phyloP scores from a whole-genome alignment of 2,888 invertebrate species.

The Formica aserva region DNA sequence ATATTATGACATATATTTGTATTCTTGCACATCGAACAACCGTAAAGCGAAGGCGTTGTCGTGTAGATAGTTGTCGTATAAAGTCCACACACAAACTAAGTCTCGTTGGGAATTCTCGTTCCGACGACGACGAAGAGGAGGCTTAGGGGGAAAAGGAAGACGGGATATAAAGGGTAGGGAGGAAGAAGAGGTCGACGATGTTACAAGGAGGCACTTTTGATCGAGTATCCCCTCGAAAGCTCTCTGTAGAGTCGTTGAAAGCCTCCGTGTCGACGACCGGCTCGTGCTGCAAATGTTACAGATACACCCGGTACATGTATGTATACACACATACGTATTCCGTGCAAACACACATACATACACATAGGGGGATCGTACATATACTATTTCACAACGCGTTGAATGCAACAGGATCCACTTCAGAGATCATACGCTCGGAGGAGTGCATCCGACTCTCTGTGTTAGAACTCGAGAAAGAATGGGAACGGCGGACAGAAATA shows the following conservation, averaged over 20 bases:
- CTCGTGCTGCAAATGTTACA: conserved; percentile 38
- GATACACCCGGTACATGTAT: neutral
- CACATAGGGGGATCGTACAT: neutral
- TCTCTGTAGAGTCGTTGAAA: conserved; percentile 73
- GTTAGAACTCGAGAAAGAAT: conserved; percentile 22
- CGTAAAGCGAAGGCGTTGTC: neutral
- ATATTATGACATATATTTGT: conserved; percentile 9
- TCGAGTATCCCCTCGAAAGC: conserved; percentile 80
- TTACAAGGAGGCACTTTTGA: conserved; percentile 80
- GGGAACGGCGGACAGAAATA: neutral
- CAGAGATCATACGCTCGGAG: conserved; percentile 39
- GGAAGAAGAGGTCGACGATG: conserved; percentile 58
- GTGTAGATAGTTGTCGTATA: neutral
- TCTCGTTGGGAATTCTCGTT: conserved; percentile 19
- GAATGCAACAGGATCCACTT: conserved; percentile 53
- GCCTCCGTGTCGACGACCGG: conserved; percentile 67
- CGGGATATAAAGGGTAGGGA: neutral
- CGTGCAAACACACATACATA: neutral
- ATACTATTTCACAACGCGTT: conserved; percentile 29
- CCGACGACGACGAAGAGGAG: neutral
- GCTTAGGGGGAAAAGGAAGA: neutral
- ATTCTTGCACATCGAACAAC: no score
- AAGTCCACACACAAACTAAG: conserved; percentile 19
- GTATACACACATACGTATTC: neutral
- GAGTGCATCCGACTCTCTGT: conserved; percentile 15